Evolutionary conservation across 2,888 invertebrate genomes (phyloP), one percentile per base, ranked within the genome.

Genomic region (Melanchra persicariae): DNA sequence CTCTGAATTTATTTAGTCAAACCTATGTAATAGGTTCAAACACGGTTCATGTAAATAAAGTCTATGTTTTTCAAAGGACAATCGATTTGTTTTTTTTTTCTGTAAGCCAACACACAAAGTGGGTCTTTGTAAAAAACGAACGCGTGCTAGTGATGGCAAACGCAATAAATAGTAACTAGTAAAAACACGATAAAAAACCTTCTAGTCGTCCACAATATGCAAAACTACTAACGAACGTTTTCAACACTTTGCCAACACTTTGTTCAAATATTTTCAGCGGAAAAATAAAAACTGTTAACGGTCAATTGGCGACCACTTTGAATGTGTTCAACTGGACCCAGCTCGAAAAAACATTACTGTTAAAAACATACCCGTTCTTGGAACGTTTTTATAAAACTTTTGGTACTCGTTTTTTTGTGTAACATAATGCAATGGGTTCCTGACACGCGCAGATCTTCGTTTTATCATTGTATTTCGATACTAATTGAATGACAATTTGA

Each of bases 221-320:
- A 65, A 72, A 78, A 64, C 49, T 43, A 52, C 51, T 61, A 49
- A 67, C 73, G 43, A 73, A 61, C 34, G 52, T 15, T n/a, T n/a
- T n/a, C n/a, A n/a, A n/a, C n/a, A n/a, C n/a, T n/a, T n/a, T n/a
- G n/a, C n/a, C n/a, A n/a, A 40, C 60, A 57, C 30, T 45, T 37
- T 19, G 19, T 67, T 60, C 45, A 40, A 63, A 67, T 72, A 63
- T 60, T 72, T 77, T 63, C 4, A n/a, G 19, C 24, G 5, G 17
- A 10, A 61, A 65, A 58, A 62, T n/a, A 45, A 1, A 40, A 34
- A 57, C 6, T 51, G 37, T 60, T 37, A 8, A 10, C 57, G 9
- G 22, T 37, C 24, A 12, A 69, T 70, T 49, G 10, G 19, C 37
- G 4, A 70, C n/a, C 17, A 22, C 15, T 70, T 55, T 37, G 12